Conservation (phyloP, 2,113 vertebrate genomes). For the Perognathus longimembris region DNA sequence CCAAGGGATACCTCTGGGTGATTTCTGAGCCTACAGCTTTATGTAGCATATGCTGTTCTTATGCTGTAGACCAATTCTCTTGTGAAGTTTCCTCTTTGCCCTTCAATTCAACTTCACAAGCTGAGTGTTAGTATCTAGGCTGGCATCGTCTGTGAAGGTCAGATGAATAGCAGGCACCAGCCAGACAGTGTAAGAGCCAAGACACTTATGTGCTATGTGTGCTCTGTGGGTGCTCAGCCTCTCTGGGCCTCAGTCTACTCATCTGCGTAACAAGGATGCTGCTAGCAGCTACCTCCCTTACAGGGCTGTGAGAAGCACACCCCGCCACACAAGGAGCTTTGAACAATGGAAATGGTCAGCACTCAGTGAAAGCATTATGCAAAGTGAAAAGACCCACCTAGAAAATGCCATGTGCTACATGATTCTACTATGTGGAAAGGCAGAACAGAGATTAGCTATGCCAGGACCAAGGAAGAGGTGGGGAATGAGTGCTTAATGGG, state of each 20-base stretch:
- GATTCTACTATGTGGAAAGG: neutral
- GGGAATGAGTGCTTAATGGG: neutral
- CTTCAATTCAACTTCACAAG: neutral
- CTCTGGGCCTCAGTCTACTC: neutral
- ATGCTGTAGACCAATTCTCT: neutral
- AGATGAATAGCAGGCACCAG: neutral
- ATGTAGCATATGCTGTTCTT: neutral
- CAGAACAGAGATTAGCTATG: neutral
- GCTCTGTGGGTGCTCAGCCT: neutral
- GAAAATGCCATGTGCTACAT: neutral
- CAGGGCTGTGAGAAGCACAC: neutral
- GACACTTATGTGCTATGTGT: neutral
- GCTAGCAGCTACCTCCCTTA: neutral
- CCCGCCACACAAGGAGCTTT: neutral
- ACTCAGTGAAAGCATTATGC: neutral
- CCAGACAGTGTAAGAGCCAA: neutral
- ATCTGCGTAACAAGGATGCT: neutral
- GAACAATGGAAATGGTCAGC: neutral
- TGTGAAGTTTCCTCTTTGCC: neutral
- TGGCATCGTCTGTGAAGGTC: neutral
- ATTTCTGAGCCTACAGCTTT: neutral
- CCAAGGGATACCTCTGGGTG: too few relatives aligned
- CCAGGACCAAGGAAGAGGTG: neutral
- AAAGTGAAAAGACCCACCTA: slow-evolving; percentile 7
- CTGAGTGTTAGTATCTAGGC: neutral